Conservation (phyloP, 2,797 vertebrate genomes). For the Onychomys torridus region DNA sequence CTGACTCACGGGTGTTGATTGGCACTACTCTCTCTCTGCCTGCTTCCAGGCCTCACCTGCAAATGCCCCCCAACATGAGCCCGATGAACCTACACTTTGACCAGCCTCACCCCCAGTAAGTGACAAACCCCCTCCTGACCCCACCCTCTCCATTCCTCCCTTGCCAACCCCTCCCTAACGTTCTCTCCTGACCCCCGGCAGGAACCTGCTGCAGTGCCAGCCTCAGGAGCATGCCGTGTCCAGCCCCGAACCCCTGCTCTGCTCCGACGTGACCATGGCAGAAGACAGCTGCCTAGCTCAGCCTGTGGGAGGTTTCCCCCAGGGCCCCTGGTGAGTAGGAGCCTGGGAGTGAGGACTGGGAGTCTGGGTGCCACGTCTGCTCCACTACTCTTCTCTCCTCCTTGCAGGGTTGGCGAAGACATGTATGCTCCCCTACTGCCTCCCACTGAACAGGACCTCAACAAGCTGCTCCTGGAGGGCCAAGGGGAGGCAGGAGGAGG, state of each 20-base stretch:
- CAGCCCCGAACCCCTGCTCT: slow-evolving; percentile 70
- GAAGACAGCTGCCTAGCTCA: slow-evolving; percentile 73
- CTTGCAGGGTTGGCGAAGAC: slow-evolving; percentile 60
- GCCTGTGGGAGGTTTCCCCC: slow-evolving; percentile 59
- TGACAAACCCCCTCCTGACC: slow-evolving; percentile 27
- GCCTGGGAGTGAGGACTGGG: not conserved
- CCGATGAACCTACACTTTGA: slow-evolving; percentile 73
- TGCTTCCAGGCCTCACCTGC: slow-evolving; percentile 69
- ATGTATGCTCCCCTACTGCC: slow-evolving; percentile 75
- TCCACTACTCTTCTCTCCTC: not conserved
- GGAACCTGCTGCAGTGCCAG: slow-evolving; percentile 69
- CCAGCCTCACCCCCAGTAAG: slow-evolving; percentile 78
- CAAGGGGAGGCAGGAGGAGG: slow-evolving; percentile 72
- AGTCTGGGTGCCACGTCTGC: too few relatives aligned
- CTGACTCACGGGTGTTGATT: slow-evolving; percentile 20
- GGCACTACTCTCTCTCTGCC: not conserved
- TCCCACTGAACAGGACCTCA: slow-evolving; percentile 83
- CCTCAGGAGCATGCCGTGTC: slow-evolving; percentile 73
- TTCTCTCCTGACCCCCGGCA: slow-evolving; percentile 12
- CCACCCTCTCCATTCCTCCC: not conserved
- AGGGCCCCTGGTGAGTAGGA: slow-evolving; percentile 68
- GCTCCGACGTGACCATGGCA: slow-evolving; percentile 74
- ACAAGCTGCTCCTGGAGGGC: slow-evolving; percentile 77
- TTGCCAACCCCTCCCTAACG: not conserved
- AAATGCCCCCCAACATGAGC: slow-evolving; percentile 50